Conservation (phyloP, 2,113 vertebrate genomes). For the Castor canadensis region DNA sequence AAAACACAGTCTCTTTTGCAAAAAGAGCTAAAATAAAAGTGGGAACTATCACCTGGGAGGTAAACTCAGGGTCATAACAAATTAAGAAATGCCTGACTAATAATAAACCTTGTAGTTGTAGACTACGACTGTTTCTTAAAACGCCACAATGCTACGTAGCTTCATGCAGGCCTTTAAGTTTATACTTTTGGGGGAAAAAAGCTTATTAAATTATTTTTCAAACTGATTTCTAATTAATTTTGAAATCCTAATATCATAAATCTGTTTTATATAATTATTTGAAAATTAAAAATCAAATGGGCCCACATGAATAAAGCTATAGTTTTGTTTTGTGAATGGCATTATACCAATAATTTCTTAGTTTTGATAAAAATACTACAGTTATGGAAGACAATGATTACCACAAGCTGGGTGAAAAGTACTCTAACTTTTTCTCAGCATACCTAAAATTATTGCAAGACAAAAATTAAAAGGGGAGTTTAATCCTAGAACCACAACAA, state of each 20-base stretch:
- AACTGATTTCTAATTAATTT: slow-evolving; percentile 28
- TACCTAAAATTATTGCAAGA: slow-evolving; percentile 42
- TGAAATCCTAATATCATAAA: slow-evolving; percentile 23
- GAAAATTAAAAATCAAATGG: slow-evolving; percentile 5
- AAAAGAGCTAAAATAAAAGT: not conserved
- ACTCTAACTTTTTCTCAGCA: not conserved
- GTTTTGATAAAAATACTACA: not conserved
- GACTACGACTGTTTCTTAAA: not conserved
- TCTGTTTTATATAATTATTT: slow-evolving; percentile 17
- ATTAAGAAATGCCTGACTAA: not conserved
- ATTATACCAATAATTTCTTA: not conserved
- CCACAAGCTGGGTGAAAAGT: not conserved
- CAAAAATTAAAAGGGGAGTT: not conserved
- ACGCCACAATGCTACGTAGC: not conserved
- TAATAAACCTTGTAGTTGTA: not conserved
- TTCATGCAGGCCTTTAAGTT: not conserved
- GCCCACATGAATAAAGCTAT: not conserved
- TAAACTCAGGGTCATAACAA: not conserved
- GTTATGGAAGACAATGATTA: not conserved
- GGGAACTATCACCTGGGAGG: not conserved
- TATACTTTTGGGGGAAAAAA: not conserved
- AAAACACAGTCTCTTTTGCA: not conserved
- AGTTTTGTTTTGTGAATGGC: not conserved
- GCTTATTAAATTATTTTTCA: slow-evolving; percentile 32
- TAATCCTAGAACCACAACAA: not conserved